Evolutionary conservation across 2,888 invertebrate genomes (phyloP).

Genomic region (Nomada fabriciana): DNA sequence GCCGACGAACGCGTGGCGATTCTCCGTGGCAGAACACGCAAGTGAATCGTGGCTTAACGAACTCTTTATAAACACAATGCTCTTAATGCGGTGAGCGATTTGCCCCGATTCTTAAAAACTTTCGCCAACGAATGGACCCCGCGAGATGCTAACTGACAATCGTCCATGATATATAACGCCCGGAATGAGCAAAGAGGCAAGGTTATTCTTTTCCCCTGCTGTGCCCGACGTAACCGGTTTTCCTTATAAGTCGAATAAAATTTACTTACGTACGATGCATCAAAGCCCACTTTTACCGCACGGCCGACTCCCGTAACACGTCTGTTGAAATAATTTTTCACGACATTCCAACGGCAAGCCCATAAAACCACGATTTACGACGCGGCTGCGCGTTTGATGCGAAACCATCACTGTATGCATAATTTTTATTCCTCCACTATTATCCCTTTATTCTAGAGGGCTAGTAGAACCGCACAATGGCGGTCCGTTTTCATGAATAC

Average conservation of each 20-base stretch:
- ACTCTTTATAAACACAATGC: slow-evolving; percentile 38
- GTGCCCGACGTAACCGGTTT: slow-evolving; percentile 54
- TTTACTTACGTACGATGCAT: slow-evolving; percentile 73
- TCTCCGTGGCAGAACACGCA: slow-evolving; percentile 33
- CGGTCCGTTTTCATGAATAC: slow-evolving; percentile 2
- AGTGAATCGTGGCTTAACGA: slow-evolving; percentile 48
- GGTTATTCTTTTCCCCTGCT: slow-evolving; percentile 10
- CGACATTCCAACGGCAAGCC: slow-evolving; percentile 64
- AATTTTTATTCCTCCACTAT: slow-evolving; percentile 38
- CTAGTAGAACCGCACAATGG: slow-evolving; percentile 18
- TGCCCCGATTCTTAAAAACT: background rate
- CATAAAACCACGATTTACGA: slow-evolving; percentile 29
- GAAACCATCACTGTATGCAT: slow-evolving; percentile 41
- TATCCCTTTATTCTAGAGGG: background rate
- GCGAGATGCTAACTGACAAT: background rate
- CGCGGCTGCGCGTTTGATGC: slow-evolving; percentile 22
- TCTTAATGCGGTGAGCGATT: slow-evolving; percentile 29
- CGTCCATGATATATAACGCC: background rate
- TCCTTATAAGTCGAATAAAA: slow-evolving; percentile 73
- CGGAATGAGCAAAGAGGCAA: background rate
- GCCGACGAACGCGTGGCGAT: slow-evolving; percentile 33
- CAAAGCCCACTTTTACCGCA: slow-evolving; percentile 73
- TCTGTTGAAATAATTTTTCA: slow-evolving; percentile 70
- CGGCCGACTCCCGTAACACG: slow-evolving; percentile 67
- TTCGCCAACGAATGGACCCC: background rate